These are phyloP conservation scores for Alauda arvensis DNA, from an alignment of 2,797 vertebrate species.

Conservation along the genomic window DNA sequence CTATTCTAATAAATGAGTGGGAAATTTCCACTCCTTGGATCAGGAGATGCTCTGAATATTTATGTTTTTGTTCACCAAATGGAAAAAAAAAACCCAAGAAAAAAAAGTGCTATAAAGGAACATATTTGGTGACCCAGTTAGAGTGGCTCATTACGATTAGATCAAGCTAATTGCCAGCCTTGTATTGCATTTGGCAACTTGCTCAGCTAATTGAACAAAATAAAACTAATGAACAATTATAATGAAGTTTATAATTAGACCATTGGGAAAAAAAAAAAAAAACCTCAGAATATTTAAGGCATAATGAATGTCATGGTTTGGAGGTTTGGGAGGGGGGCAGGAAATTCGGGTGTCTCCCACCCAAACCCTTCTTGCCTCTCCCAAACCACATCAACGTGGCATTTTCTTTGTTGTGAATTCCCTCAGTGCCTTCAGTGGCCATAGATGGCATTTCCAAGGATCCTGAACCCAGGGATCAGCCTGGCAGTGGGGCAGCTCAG, in stretches of 20 bases:
- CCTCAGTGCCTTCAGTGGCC: neutral
- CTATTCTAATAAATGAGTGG: neutral
- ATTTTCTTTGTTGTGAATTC: neutral
- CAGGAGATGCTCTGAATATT: conserved; percentile 33
- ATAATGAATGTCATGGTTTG: conserved; percentile 6
- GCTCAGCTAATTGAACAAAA: conserved; percentile 75
- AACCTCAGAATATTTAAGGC: conserved; percentile 65
- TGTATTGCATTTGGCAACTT: conserved; percentile 72
- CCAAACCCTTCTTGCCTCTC: neutral
- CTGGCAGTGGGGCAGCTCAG: neutral
- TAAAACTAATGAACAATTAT: conserved; percentile 76
- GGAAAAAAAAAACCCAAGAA: neutral
- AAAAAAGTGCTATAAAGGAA: conserved; percentile 18
- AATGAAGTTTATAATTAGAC: conserved; percentile 76
- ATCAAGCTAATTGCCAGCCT: conserved; percentile 67
- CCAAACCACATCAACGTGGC: neutral
- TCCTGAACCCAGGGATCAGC: neutral
- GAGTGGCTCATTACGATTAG: conserved; percentile 58
- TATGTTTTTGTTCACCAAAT: conserved; percentile 25
- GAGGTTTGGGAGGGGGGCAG: neutral
- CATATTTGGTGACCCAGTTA: conserved; percentile 47
- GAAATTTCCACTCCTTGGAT: conserved; percentile 28
- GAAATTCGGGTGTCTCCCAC: neutral
- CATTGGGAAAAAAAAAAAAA: conserved; percentile 66
- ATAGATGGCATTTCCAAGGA: neutral